Conservation (phyloP, 35 echinoderm and acorn worm genomes). For the Heliocidaris tuberculata region DNA sequence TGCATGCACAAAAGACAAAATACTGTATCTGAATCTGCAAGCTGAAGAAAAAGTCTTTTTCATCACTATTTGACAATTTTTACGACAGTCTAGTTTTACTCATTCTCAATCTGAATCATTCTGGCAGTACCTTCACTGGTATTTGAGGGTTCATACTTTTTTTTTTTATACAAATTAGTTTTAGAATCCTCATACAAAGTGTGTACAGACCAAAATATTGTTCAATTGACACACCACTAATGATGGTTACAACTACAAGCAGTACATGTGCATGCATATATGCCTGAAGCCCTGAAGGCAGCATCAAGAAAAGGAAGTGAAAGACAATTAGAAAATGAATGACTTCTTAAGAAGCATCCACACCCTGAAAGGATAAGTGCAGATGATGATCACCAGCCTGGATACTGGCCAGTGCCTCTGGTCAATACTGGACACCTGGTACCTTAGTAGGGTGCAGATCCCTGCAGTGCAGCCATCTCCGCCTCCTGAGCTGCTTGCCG, state of each 20-base stretch:
- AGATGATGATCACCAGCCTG: neutral
- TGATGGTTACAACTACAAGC: too few species aligned
- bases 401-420: neutral
- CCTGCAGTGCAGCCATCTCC: constrained; percentile 74
- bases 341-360: neutral
- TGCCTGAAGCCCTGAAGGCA: neutral
- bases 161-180: neutral
- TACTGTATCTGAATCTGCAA: neutral
- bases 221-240: too few species aligned
- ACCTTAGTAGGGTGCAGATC: neutral
- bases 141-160: neutral
- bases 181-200: too few species aligned
- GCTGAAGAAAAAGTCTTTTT: neutral
- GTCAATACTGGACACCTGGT: neutral
- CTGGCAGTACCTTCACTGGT: neutral
- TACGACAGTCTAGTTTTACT: neutral
- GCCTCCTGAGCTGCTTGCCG: constrained; percentile 84
- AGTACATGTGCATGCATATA: neutral
- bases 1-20: neutral
- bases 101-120: neutral
- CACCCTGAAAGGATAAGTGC: neutral
- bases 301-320: neutral
- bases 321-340: neutral
- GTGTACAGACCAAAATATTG: too few species aligned
- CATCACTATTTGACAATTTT: neutral